Conservation (phyloP, 2,888 invertebrate species). For the Aelia acuminata region DNA sequence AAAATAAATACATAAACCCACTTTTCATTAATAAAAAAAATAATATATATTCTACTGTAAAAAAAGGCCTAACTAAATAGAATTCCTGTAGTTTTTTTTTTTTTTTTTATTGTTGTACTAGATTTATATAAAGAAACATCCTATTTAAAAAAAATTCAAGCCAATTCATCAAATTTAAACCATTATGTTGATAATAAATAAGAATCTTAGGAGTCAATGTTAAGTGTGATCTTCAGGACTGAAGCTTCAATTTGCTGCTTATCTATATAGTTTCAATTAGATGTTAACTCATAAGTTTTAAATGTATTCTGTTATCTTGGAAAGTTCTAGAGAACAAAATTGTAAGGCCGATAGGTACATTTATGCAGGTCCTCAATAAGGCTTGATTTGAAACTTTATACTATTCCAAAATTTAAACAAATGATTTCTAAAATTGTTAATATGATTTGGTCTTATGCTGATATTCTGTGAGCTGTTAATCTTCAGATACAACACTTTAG, state of each 20-base stretch:
- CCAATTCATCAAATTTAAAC: neutral
- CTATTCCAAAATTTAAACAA: neutral
- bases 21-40: neutral
- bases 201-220: neutral
- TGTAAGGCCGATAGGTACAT: neutral
- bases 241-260: neutral
- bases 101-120: neutral
- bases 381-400: neutral
- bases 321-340: too few species aligned
- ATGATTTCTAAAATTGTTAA: neutral
- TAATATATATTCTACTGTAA: neutral
- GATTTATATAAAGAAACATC: neutral
- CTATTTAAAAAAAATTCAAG: neutral
- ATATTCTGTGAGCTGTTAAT: neutral
- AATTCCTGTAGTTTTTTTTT: neutral
- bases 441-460: neutral
- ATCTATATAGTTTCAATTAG: neutral
- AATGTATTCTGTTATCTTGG: neutral
- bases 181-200: neutral
- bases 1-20: neutral
- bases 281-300: neutral
- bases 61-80: neutral
- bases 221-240: neutral
- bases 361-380: neutral
- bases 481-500: neutral